These are phyloP conservation scores for Gallinago nigripennis DNA, from an alignment of 2,797 vertebrate genomes.

Conservation along the genomic window DNA sequence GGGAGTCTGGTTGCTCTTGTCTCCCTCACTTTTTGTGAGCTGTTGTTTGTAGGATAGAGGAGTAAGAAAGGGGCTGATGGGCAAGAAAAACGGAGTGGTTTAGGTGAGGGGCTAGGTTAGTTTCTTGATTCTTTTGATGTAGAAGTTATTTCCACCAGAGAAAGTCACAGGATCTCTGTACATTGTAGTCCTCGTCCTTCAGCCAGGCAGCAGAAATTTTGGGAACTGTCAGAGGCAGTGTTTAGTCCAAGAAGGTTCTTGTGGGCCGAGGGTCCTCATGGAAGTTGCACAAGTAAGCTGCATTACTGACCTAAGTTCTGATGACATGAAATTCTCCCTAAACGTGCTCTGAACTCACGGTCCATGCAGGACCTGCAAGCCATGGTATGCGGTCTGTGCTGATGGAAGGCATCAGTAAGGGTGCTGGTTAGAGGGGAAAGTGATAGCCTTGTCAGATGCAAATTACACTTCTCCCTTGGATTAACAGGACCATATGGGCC, in stretches of 20 bases:
- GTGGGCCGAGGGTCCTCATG: too few relatives aligned
- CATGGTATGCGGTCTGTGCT: neutral
- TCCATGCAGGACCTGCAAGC: neutral
- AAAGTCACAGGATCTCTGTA: neutral
- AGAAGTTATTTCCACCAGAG: neutral
- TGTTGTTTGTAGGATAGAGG: neutral
- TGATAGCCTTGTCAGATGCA: fast-evolving
- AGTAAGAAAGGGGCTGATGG: neutral
- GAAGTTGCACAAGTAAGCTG: too few relatives aligned
- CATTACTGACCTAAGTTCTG: too few relatives aligned
- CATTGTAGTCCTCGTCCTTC: neutral
- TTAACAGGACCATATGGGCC: neutral
- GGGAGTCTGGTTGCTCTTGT: neutral
- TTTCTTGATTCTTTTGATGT: neutral
- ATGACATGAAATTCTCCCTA: neutral
- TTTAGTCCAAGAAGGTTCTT: neutral
- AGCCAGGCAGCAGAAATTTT: neutral
- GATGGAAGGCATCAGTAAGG: neutral
- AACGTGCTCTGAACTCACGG: neutral
- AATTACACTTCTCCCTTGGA: neutral
- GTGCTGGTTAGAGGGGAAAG: neutral
- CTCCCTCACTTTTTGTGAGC: neutral
- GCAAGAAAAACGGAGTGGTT: neutral
- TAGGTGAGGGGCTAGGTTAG: neutral
- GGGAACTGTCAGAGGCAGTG: neutral